Evolutionary conservation across 2,888 invertebrate species (phyloP).

Genomic region (Caenorhabditis japonica): DNA sequence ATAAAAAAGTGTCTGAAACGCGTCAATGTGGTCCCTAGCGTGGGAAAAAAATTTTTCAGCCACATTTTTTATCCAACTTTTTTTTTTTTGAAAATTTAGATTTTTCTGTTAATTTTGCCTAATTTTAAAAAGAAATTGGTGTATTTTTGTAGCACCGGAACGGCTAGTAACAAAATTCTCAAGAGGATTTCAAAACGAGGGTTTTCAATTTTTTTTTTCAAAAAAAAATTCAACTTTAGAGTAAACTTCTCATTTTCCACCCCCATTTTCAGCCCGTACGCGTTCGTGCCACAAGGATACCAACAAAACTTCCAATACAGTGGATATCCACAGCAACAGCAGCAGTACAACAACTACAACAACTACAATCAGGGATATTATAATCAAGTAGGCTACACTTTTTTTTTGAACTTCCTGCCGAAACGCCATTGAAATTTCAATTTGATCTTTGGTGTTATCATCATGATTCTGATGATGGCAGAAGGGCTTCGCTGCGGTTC

Average conservation of each 20-base stretch:
- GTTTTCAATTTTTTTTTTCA: too few species aligned
- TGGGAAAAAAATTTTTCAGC: too few species aligned
- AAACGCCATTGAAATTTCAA: background rate
- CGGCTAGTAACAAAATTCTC: too few species aligned
- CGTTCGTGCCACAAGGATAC: conserved; percentile 43
- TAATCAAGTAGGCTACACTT: conserved; percentile 21
- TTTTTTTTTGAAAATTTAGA: too few species aligned
- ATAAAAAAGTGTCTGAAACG: too few species aligned
- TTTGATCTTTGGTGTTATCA: conserved; percentile 26
- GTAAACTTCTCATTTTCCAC: too few species aligned
- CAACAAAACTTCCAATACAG: conserved; percentile 44
- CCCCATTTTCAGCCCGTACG: conserved; percentile 43
- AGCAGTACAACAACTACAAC: conserved; percentile 4
- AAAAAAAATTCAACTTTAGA: background rate
- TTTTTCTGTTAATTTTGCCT: too few species aligned
- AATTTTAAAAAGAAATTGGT: too few species aligned
- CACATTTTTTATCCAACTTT: too few species aligned
- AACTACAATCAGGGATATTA: conserved; percentile 25
- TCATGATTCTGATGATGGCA: conserved; percentile 21
- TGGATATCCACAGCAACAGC: conserved; percentile 52
- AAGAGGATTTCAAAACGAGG: too few species aligned
- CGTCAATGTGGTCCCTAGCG: too few species aligned
- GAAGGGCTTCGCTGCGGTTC: conserved; percentile 14
- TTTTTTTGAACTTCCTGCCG: background rate
- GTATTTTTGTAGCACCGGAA: too few species aligned